Conservation (phyloP, 2,888 invertebrate genomes). For the Hylaea fasciaria region DNA sequence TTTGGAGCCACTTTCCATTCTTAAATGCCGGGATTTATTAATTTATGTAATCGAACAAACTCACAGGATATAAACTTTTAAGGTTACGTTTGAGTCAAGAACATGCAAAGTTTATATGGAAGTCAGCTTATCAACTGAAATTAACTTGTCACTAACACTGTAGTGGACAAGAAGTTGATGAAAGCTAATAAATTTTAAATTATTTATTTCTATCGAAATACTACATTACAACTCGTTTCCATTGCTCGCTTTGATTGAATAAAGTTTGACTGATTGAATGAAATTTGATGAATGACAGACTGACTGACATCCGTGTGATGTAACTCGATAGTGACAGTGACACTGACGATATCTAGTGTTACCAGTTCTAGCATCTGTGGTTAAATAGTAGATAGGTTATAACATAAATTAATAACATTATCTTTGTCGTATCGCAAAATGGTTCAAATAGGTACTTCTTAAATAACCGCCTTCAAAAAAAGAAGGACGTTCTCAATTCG, state of each 20-base stretch:
- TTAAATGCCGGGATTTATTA: slow-evolving; percentile 44
- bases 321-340: too few species aligned
- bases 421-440: too few species aligned
- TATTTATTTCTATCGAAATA: slow-evolving; percentile 10
- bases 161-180: slow-evolving; percentile 69
- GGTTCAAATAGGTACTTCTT: too few species aligned
- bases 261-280: not conserved
- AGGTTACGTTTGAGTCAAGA: slow-evolving; percentile 45
- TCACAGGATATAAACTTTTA: slow-evolving; percentile 35
- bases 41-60: slow-evolving; percentile 47
- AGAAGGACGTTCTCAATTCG: too few species aligned
- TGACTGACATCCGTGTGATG: too few species aligned
- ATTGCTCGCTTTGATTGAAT: too few species aligned
- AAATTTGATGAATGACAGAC: not conserved
- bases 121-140: slow-evolving; percentile 6
- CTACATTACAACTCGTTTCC: not conserved
- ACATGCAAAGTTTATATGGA: slow-evolving; percentile 20
- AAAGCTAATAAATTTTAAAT: slow-evolving; percentile 37
- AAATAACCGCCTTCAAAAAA: too few species aligned
- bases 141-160: slow-evolving; percentile 79
- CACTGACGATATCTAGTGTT: too few species aligned
- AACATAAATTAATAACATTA: too few species aligned
- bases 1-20: slow-evolving; percentile 71
- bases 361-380: too few species aligned
- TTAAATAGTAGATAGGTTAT: too few species aligned